Conservation (phyloP, 2,113 vertebrate species). For the Protobothrops flavoviridis region DNA sequence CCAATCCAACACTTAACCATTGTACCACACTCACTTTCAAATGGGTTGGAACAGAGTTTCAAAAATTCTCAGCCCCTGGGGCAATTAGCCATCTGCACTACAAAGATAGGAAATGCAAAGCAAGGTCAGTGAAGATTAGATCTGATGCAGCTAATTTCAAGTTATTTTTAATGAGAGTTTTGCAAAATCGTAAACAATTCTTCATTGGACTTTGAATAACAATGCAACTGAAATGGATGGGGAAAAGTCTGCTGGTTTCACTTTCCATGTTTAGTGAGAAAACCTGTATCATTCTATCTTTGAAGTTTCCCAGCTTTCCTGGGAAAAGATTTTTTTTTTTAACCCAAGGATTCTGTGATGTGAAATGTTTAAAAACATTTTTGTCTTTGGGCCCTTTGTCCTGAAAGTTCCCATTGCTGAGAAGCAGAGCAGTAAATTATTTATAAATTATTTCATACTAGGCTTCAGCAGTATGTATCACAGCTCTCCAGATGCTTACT, state of each 20-base stretch:
- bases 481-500: not conserved
- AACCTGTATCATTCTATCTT: not conserved
- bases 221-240: not conserved
- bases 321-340: not conserved
- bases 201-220: not conserved
- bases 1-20: not conserved
- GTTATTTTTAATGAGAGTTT: not conserved
- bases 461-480: not conserved
- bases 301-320: not conserved
- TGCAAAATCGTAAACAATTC: not conserved
- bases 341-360: not conserved
- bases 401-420: not conserved
- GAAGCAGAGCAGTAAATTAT: not conserved
- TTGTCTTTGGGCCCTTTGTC: not conserved
- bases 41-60: not conserved
- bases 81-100: not conserved
- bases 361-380: not conserved
- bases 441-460: not conserved
- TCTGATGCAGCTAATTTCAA: not conserved
- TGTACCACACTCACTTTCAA: not conserved
- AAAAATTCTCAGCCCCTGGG: not conserved
- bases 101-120: not conserved
- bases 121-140: not conserved
- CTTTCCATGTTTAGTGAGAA: not conserved
- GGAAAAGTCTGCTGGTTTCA: not conserved